Conservation (phyloP, 2,888 invertebrate species). For the Ectropis crepuscularia region DNA sequence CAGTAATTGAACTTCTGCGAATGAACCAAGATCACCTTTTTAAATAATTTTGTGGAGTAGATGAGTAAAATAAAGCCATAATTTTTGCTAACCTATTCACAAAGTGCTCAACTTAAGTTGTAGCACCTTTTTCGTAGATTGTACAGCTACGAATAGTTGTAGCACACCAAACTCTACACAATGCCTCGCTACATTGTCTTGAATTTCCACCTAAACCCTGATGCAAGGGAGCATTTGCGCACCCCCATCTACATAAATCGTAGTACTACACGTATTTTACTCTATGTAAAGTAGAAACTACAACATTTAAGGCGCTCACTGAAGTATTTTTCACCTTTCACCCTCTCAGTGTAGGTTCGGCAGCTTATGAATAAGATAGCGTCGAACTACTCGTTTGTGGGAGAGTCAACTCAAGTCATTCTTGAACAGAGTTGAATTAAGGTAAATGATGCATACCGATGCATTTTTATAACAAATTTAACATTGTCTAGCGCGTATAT, state of each 20-base stretch:
- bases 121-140: no score
- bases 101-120: no score
- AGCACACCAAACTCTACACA: background rate
- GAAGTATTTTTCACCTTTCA: constrained; percentile 41
- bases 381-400: constrained; percentile 45
- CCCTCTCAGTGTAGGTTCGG: constrained; percentile 35
- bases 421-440: constrained; percentile 31
- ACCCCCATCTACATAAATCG: constrained; percentile 27
- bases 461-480: background rate
- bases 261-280: constrained; percentile 29
- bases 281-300: constrained; percentile 40
- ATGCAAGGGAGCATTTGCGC: constrained; percentile 8
- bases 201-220: constrained; percentile 14
- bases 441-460: constrained; percentile 3
- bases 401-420: constrained; percentile 45
- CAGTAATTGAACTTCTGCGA: no score
- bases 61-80: no score
- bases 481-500: background rate
- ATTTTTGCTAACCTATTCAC: no score
- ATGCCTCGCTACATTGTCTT: background rate
- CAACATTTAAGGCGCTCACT: constrained; percentile 39
- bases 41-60: no score
- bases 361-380: constrained; percentile 53
- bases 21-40: no score
- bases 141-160: no score